Conservation (phyloP, 2,888 invertebrate genomes). For the Psylliodes chrysocephalus region DNA sequence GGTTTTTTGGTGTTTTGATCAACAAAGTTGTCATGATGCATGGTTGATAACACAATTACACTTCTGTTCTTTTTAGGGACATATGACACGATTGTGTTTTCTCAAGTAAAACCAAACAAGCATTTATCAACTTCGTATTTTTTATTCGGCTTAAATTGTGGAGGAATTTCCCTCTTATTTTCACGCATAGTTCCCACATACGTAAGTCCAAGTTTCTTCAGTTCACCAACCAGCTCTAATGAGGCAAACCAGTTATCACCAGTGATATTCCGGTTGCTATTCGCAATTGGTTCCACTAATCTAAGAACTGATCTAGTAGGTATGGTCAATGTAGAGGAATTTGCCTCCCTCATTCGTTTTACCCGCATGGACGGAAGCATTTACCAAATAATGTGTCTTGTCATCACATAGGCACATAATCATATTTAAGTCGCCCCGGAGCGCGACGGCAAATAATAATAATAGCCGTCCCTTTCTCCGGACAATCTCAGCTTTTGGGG, state of each 20-base stretch:
- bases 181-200: conserved; percentile 51
- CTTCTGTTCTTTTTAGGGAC: conserved; percentile 39
- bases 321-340: conserved; percentile 30
- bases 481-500: too few relatives aligned
- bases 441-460: too few relatives aligned
- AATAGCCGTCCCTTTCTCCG: too few relatives aligned
- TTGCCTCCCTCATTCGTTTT: conserved; percentile 21
- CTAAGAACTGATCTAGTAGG: too few relatives aligned
- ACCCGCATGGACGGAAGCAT: conserved; percentile 24
- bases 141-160: conserved; percentile 48
- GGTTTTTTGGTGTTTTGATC: conserved; percentile 21
- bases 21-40: conserved; percentile 27
- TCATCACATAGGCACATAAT: conserved; percentile 36
- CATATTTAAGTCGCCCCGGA: too few relatives aligned
- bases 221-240: conserved; percentile 38
- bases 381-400: conserved; percentile 25
- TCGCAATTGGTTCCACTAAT: conserved; percentile 39
- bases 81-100: conserved; percentile 31
- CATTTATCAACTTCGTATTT: conserved; percentile 12
- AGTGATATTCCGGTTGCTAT: conserved; percentile 47
- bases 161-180: conserved; percentile 51
- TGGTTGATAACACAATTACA: conserved; percentile 45
- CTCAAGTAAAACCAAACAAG: conserved; percentile 42
- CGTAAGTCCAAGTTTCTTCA: conserved; percentile 40
- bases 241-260: conserved; percentile 48